These are phyloP conservation scores for Mus spicilegus DNA, from an alignment of 2,113 vertebrate species.

Conservation along the genomic window DNA sequence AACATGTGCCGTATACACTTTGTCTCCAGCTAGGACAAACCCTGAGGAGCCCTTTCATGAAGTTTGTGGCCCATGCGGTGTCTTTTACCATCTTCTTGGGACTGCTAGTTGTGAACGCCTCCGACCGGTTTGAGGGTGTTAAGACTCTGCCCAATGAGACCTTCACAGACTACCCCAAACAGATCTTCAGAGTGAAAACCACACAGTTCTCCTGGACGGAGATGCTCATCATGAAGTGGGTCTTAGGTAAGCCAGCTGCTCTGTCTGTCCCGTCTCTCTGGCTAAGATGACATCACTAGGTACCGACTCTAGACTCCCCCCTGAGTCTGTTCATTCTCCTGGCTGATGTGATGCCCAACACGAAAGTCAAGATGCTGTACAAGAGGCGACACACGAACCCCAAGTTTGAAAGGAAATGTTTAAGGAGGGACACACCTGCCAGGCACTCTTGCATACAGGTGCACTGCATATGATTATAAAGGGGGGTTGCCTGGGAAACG, in stretches of 20 bases:
- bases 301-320: neutral
- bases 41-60: slow-evolving; percentile 98
- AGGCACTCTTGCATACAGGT: neutral
- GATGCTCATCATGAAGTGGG: slow-evolving; percentile 99
- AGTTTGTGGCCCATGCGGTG: slow-evolving; percentile 98
- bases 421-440: neutral
- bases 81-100: slow-evolving; percentile 98
- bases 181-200: slow-evolving; percentile 98
- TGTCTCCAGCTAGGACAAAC: slow-evolving; percentile 93
- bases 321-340: neutral
- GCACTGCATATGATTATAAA: neutral
- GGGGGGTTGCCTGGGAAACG: neutral
- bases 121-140: slow-evolving; percentile 96
- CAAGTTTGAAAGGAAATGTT: slow-evolving; percentile 22
- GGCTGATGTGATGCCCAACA: neutral
- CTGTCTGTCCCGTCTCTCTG: neutral
- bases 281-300: neutral
- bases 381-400: neutral
- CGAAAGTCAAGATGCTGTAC: neutral
- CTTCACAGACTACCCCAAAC: slow-evolving; percentile 95
- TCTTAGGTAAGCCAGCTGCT: slow-evolving; percentile 91
- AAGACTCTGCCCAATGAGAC: slow-evolving; percentile 98
- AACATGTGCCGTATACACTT: slow-evolving; percentile 54
- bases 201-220: slow-evolving; percentile 99
- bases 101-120: slow-evolving; percentile 95